Conservation (phyloP, 2,113 vertebrate species). For the Phylloscopus trochilus region DNA sequence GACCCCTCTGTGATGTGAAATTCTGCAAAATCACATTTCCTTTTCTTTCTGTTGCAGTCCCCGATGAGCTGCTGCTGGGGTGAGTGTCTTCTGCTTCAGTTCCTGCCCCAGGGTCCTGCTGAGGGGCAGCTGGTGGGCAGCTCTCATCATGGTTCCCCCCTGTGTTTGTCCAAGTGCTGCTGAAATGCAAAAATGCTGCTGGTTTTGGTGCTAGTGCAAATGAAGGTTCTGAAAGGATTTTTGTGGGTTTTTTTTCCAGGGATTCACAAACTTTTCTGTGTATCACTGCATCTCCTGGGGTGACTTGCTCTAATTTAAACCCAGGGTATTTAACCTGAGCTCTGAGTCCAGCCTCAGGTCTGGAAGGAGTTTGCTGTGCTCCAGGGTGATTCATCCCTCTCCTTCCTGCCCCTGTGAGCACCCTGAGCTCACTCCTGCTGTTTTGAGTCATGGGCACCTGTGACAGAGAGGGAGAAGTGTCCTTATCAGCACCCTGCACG, state of each 20-base stretch:
- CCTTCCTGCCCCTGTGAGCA: not conserved
- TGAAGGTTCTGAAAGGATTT: not conserved
- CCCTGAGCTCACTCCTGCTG: not conserved
- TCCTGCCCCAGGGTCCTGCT: not conserved
- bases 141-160: not conserved
- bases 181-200: not conserved
- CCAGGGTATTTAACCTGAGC: not conserved
- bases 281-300: not conserved
- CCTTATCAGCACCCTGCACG: not conserved
- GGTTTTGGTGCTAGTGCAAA: not conserved
- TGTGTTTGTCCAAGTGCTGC: not conserved
- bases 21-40: not conserved
- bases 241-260: not conserved
- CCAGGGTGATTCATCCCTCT: not conserved
- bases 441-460: not conserved
- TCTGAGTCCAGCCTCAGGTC: not conserved
- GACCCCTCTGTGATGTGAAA: not conserved
- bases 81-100: conserved; percentile 73
- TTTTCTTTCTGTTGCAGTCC: conserved; percentile 80
- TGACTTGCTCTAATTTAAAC: not conserved
- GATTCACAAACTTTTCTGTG: not conserved
- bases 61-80: conserved; percentile 89
- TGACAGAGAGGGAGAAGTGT: not conserved
- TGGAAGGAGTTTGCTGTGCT: not conserved
- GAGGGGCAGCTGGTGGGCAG: not conserved